Conservation (phyloP, 2,113 vertebrate species). For the Archocentrus centrarchus region DNA sequence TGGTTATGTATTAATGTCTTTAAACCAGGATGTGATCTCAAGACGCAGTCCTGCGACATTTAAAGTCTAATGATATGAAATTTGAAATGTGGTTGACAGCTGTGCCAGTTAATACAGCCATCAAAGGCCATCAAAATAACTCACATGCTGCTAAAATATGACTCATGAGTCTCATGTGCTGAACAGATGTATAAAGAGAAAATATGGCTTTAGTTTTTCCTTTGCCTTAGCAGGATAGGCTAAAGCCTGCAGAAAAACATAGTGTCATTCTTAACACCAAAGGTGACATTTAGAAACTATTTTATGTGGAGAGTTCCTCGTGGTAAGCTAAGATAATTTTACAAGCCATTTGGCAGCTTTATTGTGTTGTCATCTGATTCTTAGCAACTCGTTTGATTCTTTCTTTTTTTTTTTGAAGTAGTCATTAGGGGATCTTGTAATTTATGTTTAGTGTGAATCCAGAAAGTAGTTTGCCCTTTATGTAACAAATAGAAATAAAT, state of each 20-base stretch:
- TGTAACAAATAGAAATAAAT: no score
- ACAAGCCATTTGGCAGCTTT: not conserved
- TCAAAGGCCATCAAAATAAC: not conserved
- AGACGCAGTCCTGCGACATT: not conserved
- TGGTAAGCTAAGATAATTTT: not conserved
- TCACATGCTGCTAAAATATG: not conserved
- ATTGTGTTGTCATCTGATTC: not conserved
- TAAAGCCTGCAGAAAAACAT: not conserved
- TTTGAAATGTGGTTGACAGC: slow-evolving; percentile 10
- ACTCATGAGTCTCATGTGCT: slow-evolving; percentile 4
- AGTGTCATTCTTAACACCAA: not conserved
- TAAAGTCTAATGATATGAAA: not conserved
- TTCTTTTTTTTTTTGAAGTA: not conserved
- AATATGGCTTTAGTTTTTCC: slow-evolving; percentile 1
- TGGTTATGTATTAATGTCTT: not conserved
- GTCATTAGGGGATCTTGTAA: not conserved
- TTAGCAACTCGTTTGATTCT: not conserved
- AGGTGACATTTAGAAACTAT: not conserved
- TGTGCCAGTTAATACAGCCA: slow-evolving; percentile 14
- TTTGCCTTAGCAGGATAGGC: not conserved
- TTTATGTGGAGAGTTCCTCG: not conserved
- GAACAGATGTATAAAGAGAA: slow-evolving; percentile 40
- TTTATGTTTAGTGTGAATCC: not conserved
- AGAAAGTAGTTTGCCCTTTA: not conserved
- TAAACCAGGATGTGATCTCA: not conserved